Conservation (phyloP, 2,797 vertebrate species). For the Pseudochirops corinnae region DNA sequence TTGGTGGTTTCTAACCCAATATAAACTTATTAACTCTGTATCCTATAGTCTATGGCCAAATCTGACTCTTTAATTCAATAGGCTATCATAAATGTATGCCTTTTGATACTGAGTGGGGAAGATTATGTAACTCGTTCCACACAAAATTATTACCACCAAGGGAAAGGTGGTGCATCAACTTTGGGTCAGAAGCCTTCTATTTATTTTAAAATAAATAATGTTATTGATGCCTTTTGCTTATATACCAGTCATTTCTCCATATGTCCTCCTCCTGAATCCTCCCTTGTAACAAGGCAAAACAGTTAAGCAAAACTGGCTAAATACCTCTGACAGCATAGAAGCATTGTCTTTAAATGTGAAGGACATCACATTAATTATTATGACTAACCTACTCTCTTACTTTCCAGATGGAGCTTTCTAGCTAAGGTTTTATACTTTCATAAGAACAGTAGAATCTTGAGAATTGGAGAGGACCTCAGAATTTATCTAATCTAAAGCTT, state of each 20-base stretch:
- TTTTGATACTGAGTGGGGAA: background rate
- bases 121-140: background rate
- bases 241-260: background rate
- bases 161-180: constrained; percentile 24
- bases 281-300: background rate
- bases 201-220: background rate
- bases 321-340: background rate
- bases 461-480: background rate
- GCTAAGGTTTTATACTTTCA: constrained; percentile 43
- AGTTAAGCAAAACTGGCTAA: background rate
- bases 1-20: constrained; percentile 65
- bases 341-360: background rate
- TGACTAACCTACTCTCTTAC: background rate
- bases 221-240: background rate
- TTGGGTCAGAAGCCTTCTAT: background rate
- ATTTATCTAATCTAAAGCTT: background rate
- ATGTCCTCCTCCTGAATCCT: background rate
- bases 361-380: background rate
- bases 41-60: background rate
- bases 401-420: constrained; percentile 13
- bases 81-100: constrained; percentile 54
- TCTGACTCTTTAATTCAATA: constrained; percentile 36
- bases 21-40: background rate
- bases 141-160: background rate
- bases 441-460: background rate